Evolutionary conservation across 2,797 vertebrate species (phyloP).

Genomic region (Vultur gryphus): DNA sequence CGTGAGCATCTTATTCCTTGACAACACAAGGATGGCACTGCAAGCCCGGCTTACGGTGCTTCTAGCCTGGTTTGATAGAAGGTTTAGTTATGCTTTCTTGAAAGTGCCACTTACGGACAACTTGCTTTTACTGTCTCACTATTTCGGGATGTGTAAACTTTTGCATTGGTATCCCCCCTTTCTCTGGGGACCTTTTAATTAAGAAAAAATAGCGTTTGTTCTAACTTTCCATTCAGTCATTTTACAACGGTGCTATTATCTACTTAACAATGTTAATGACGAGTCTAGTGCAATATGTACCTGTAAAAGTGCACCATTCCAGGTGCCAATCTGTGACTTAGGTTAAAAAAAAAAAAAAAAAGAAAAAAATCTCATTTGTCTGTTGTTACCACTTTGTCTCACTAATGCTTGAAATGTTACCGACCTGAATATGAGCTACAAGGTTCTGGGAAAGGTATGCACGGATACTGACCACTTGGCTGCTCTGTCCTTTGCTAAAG

Average conservation of each 20-base stretch:
- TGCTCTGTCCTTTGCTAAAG: neutral
- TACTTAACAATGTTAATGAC: conserved; percentile 33
- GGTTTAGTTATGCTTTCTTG: neutral
- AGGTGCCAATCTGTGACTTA: neutral
- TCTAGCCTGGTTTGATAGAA: neutral
- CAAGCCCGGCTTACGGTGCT: neutral
- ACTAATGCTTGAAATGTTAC: conserved; percentile 36
- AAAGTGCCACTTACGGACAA: conserved; percentile 21
- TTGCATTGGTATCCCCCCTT: neutral
- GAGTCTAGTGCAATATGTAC: conserved; percentile 70
- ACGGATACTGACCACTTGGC: neutral
- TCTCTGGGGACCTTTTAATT: conserved; percentile 22
- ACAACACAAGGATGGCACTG: neutral
- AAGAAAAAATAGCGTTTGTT: neutral
- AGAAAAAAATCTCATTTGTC: neutral
- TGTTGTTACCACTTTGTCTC: conserved; percentile 47
- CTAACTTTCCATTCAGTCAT: conserved; percentile 24
- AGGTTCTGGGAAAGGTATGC: neutral
- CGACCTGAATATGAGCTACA: neutral
- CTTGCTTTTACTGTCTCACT: conserved; percentile 28
- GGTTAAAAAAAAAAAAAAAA: neutral
- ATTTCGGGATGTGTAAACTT: neutral
- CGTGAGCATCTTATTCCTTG: neutral
- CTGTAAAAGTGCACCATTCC: neutral
- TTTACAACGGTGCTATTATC: conserved; percentile 65